Evolutionary conservation across 2,797 vertebrate species (phyloP).

Genomic region (Muscicapa striata): DNA sequence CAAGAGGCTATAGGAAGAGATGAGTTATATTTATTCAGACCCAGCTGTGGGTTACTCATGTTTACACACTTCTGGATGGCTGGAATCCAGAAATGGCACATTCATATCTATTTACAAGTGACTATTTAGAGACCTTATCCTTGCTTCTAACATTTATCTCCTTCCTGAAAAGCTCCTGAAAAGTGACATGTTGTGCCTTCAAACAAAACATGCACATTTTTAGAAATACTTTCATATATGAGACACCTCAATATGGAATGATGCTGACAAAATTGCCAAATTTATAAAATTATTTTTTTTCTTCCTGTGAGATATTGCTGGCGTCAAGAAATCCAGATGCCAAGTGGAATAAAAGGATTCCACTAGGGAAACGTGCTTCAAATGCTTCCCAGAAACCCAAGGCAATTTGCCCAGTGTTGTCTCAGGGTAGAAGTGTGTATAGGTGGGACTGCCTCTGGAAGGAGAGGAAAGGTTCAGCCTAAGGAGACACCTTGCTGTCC

Average conservation of each 20-base stretch:
- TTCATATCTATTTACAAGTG: background rate
- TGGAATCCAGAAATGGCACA: background rate
- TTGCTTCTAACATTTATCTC: background rate
- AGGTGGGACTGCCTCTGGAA: background rate
- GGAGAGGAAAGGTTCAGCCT: background rate
- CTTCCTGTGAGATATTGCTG: background rate
- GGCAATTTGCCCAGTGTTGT: background rate
- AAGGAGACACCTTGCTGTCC: background rate
- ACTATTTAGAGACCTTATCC: background rate
- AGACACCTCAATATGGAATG: no score
- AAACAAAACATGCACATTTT: background rate
- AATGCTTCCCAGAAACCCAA: background rate
- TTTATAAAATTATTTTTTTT: background rate
- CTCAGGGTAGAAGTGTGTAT: background rate
- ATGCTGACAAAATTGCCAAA: background rate
- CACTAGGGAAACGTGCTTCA: background rate
- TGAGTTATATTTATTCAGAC: background rate
- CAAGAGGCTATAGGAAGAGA: background rate
- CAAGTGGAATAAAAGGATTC: background rate
- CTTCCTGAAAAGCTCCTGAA: background rate
- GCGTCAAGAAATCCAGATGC: background rate
- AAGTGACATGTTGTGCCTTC: rapidly evolving
- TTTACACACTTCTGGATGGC: background rate
- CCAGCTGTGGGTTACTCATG: background rate
- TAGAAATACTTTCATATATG: background rate